phyloP scores from a whole-genome alignment of 2,888 invertebrate species.

The Caenorhabditis doughertyi region DNA sequence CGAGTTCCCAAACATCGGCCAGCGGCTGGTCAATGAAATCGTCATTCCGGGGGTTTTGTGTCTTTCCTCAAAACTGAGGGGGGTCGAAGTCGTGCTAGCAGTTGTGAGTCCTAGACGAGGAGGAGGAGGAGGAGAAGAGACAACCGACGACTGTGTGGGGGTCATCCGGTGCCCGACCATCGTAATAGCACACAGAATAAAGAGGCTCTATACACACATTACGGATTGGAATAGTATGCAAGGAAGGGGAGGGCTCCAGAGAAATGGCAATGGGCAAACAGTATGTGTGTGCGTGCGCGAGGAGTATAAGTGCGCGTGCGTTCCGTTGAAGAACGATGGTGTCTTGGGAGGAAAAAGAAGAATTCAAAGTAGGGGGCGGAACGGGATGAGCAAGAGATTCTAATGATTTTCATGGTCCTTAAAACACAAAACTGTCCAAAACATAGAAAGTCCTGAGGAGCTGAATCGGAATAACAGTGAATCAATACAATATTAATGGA shows the following conservation, averaged over 20 bases:
- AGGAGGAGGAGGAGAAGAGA: slow-evolving; percentile 17
- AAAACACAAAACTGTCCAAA: too few relatives aligned
- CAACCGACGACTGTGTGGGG: slow-evolving; percentile 36
- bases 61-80: slow-evolving; percentile 25
- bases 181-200: slow-evolving; percentile 28
- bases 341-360: slow-evolving; percentile 7
- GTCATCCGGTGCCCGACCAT: slow-evolving; percentile 48
- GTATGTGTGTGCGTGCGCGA: slow-evolving; percentile 59
- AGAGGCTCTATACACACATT: slow-evolving; percentile 42
- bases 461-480: too few relatives aligned
- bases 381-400: slow-evolving; percentile 19
- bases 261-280: slow-evolving; percentile 61
- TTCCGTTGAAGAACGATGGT: slow-evolving; percentile 57
- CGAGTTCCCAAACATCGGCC: slow-evolving; percentile 34
- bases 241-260: slow-evolving; percentile 38
- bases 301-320: slow-evolving; percentile 67
- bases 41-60: slow-evolving; percentile 37
- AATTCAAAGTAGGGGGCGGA: slow-evolving; percentile 2
- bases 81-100: slow-evolving; percentile 46
- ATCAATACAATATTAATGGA: too few relatives aligned
- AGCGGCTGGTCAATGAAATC: not conserved
- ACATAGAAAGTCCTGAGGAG: too few relatives aligned
- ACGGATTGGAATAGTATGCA: slow-evolving; percentile 46
- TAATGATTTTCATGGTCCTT: too few relatives aligned
- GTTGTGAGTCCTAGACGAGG: slow-evolving; percentile 18